Evolutionary conservation across 2,797 vertebrate species (phyloP), one percentile per base, ranked within the genome.

Genomic region (Coregonus suidteri): DNA sequence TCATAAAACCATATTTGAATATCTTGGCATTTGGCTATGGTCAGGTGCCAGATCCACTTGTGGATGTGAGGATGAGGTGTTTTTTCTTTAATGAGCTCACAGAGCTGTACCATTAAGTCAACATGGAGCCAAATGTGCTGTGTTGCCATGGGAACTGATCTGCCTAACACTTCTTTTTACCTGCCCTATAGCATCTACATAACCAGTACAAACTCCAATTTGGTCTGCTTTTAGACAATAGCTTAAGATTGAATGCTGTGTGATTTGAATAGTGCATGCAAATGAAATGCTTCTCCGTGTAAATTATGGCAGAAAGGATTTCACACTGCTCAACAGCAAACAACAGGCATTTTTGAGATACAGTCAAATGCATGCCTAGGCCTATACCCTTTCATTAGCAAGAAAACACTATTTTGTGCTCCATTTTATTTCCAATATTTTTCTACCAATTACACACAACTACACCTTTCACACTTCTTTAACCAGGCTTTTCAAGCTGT

Each of bases 81-180:
- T 88, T 64, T 64, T 83, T 87, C 88, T 88, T 89, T 88, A 87
- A 88, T 78, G 83, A 86, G 84, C 88, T 90, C 84, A 85, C 83
- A 89, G 81, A 91, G 88, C 90, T 88, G 80, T 87, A 78, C 84
- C 88, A 86, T 89, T 87, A 80, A 86, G 84, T 90, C 89, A 90
- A 88, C 88, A 91, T 65, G 87, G 84, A 90, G 88, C 90, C 86
- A 87, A 86, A 86, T 91, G 90, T 86, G 88, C 85, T 31, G 67
- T 79, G 94, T 94, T 94, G 81, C 93, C 90, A 94, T 94, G 93
- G 93, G 88, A 95, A 94, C 93, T 80, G 88, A 86, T 92, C 87
- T 84, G 82, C 84, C 81, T 76, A 81, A 81, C 82, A 82, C 83
- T 85, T 34, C 37, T 35, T 68, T 68, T 35, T 68, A 1, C 25